Base-by-base conservation (phyloP, 1,140 invertebrate genomes). In the Rhynchophorus ferrugineus region DNA sequence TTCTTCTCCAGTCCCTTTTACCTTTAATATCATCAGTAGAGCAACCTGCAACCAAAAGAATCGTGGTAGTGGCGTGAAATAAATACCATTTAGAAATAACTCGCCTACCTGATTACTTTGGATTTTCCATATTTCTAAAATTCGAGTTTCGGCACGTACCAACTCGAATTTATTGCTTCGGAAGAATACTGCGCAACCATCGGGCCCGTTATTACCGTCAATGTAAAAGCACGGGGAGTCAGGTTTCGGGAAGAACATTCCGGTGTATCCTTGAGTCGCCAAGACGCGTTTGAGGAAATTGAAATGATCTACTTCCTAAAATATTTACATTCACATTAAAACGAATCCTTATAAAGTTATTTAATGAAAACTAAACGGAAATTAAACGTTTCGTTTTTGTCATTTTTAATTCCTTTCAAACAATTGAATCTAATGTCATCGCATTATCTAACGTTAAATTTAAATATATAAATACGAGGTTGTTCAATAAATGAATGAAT, bases 161-260 rank as follows among this genome's bases (percentile, higher is more conserved):
- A 85, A 65, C 49, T 82, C 75, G 48, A 85, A 80, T 65, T 81
- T 80, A 35, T 78, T 71, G 34, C 71, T 73, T 35, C 77, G 72
- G 64, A 79, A 87, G 67, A 90, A 89, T 17, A 89, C 74, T 1
- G 86, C 86, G 67, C 86, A 89, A 3, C 87, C 87, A 70, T 90
- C 87, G 0, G 87, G 85, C 1, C 87, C 86, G 57, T 82, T 84
- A 62, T 87, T 87, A 34, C 78, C 78, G 46, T 77, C 68, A 34
- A 85, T 75, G 58, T 87, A 86, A 13, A 87, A 69, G 67, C 86
- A 89, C 0, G 86, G 86, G 0, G 85, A 89, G 61, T 88, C 83
- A 1, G 85, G 85, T 69, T 89, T 89, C 0, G 83, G 83, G 60
- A 79, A 81, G 67, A 89, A 89, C 39, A 78, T 74, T 3, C 86